Percentiles rank a stretch among this genome's conserved stretches.
These are phyloP conservation scores for Imbricaverruca yamaguchii DNA, from an alignment of 2,888 invertebrate genomes.

Conservation along the genomic window DNA sequence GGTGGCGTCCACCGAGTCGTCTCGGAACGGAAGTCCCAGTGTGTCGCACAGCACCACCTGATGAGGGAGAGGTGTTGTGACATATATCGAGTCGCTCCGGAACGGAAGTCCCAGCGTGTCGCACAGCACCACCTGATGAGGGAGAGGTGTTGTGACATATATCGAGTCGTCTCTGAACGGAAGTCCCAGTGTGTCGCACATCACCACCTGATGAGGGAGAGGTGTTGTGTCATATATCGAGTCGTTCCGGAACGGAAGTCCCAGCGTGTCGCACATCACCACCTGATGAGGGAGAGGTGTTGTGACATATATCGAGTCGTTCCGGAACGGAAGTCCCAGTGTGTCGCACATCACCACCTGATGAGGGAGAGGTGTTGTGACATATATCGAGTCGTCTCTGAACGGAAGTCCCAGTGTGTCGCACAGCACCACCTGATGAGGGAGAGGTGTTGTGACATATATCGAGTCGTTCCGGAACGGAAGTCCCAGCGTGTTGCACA, in stretches of 20 bases:
- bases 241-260: no score
- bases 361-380: conserved; percentile 47
- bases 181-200: no score
- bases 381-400: conserved; percentile 87
- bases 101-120: background rate
- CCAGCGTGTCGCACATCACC: no score
- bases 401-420: conserved; percentile 86
- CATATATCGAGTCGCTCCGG: background rate
- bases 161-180: no score
- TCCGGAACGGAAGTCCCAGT: no score
- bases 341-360: no score
- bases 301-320: no score
- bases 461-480: background rate
- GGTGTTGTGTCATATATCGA: no score
- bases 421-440: conserved; percentile 66
- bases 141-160: background rate
- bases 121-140: background rate
- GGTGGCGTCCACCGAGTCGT: conserved; percentile 88
- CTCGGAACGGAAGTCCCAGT: conserved; percentile 78
- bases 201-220: no score
- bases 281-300: no score
- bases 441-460: no score
- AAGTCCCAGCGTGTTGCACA: background rate
- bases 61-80: no score
- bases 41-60: conserved; percentile 86